Base-by-base conservation (phyloP, 2,797 vertebrate species). In the Chelmon rostratus region DNA sequence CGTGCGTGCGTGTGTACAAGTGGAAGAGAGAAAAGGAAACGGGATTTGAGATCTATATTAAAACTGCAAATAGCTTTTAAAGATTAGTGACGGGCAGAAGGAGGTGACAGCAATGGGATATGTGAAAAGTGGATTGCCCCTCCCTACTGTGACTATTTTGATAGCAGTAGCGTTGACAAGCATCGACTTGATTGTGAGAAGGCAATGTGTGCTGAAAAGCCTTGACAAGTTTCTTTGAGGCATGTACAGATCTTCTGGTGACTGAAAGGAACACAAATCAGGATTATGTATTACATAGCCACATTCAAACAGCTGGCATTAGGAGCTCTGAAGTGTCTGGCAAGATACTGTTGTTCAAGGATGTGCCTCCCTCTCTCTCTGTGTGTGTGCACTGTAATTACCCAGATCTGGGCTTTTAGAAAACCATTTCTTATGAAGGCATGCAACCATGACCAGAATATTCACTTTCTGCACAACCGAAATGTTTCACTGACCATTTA, bases 41-140 rank as follows among this genome's bases (percentile, higher is more conserved):
- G 6, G 94, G 94, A 95, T 95, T 95, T 94, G 90, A 94, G 90
- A 94, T 95, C 93, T 94, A 94, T 95, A 94, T 95, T 94, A 93
- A 94, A 95, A 94, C 93, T 91, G 91, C 88, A 94, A 94, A 95
- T 94, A 93, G 93, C 92, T 93, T 94, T 94, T 93, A 93, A 94
- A 95, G 94, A 95, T 95, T 95, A 95, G 93, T 88, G 91, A 92
- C 86, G 88, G 91, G 91, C 91, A 93, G 89, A 89, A 92, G 86
- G 88, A 92, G 91, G 91, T 92, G 93, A 94, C 90, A 92, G 93
- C 88, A 86, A 86, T 78, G 90, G 91, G 92, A 91, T 82, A 83
- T 90, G 85, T 90, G 92, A 90, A 92, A 92, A 91, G 88, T 89
- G 87, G 91, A 88, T 91, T 89, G 91, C 90, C 86, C 90, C 89